A percentile compares a stretch with the other conserved stretches of the same genome.
phyloP scores from a whole-genome alignment of 2,113 vertebrate genomes.

The Oriolus oriolus region DNA sequence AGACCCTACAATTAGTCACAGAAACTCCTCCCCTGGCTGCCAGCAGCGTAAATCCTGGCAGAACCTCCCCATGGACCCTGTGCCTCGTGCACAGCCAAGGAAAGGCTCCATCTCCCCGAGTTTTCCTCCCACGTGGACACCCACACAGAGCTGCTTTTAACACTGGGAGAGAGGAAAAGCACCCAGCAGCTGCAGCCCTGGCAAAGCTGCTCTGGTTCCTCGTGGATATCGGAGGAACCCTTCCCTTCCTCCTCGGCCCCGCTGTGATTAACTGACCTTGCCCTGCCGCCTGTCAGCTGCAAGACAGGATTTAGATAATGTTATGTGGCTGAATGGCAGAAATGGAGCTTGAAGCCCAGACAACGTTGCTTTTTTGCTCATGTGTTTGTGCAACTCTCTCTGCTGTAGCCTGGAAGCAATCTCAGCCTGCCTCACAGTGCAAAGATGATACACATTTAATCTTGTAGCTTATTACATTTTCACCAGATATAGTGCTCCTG shows the following conservation, averaged over 20 bases:
- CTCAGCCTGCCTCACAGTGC: neutral
- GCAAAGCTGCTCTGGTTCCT: neutral
- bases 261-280: neutral
- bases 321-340: neutral
- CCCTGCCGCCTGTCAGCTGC: neutral
- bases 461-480: conserved; percentile 11
- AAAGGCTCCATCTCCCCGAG: neutral
- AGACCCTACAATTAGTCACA: neutral
- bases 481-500: neutral
- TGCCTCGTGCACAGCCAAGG: neutral
- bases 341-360: conserved; percentile 17
- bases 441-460: conserved; percentile 5
- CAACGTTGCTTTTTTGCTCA: conserved; percentile 1
- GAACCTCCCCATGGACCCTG: neutral
- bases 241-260: neutral
- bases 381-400: neutral
- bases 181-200: neutral
- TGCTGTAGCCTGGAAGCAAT: neutral
- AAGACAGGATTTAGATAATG: conserved; percentile 25
- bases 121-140: neutral
- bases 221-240: neutral
- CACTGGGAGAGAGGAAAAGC: neutral
- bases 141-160: conserved; percentile 26
- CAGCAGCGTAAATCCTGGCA: neutral
- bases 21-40: neutral